Percentiles rank a stretch among this genome's conserved stretches.
Evolutionary conservation across 2,888 invertebrate genomes (phyloP).

Genomic region (Tinea pellionella): DNA sequence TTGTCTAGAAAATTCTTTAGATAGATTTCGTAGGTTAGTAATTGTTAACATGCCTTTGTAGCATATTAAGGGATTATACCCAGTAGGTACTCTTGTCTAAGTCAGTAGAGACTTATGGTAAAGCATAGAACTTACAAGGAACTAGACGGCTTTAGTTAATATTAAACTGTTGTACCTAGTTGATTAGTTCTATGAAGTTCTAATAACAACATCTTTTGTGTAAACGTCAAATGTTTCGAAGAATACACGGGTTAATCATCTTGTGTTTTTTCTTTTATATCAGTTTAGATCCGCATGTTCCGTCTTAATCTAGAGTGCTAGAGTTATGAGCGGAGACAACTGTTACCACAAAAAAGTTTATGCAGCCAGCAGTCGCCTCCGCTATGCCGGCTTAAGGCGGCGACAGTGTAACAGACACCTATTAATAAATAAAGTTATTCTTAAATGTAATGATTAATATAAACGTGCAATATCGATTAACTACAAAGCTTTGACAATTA

Average conservation of each 20-base stretch:
- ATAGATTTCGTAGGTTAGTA: not conserved
- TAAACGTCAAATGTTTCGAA: no score
- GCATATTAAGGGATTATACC: not conserved
- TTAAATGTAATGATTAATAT: not conserved
- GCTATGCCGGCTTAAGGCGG: no score
- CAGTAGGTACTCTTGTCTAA: not conserved
- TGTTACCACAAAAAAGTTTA: no score
- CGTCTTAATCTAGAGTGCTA: no score
- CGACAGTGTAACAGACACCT: no score
- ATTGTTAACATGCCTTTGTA: not conserved
- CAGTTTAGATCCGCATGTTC: no score
- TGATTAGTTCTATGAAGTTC: not conserved
- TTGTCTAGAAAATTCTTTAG: not conserved
- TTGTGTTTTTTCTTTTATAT: no score
- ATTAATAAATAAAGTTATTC: not conserved
- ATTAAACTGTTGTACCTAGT: not conserved
- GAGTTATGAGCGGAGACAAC: no score
- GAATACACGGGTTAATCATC: no score
- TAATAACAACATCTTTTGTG: not conserved
- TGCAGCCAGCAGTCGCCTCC: no score
- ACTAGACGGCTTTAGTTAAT: not conserved
- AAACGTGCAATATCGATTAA: constrained; percentile 12
- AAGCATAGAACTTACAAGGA: not conserved
- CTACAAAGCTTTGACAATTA: constrained; percentile 29
- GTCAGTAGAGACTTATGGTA: not conserved